Evolutionary conservation across 2,888 invertebrate genomes (phyloP), one percentile per base, ranked within the genome.

Genomic region (Hydrotaea cyrtoneurina): DNA sequence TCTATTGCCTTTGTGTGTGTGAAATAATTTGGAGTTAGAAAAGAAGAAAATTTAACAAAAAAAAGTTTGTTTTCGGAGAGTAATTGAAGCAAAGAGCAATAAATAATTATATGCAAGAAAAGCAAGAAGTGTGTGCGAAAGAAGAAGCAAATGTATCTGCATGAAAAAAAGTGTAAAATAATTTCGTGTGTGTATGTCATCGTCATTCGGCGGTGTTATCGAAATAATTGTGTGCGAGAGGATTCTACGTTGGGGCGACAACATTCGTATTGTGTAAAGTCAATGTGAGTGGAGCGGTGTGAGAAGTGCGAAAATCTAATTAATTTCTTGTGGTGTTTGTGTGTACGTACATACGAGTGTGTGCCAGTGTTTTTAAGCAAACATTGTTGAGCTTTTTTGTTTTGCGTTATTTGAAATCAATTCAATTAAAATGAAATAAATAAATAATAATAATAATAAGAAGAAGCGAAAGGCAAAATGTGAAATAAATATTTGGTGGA

Each of bases 261-360:
- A 72, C 13, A 55, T 78, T 53, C 80, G 62, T 50, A 74, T 59
- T 43, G 11, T n/a, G n/a, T n/a, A n/a, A n/a, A n/a, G n/a, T n/a
- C n/a, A 43, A 43, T 53, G 39, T 78, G 57, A 39, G 7, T 21
- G 50, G 80, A 77, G 80, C 64, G 75, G 26, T 59, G 59, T 59
- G 73, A 85, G 82, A 80, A 85, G 85, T 82, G 77, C 71, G 75
- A 85, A 82, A 86, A 80, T 84, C 55, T 80, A 76, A 76, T 81
- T 80, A 87, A 87, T 83, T 88, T 86, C 86, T 78, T 81, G 39
- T 39, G 39, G 39, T 39, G 39, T 39, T 8, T 39, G 59, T 71
- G 69, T 76, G 76, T 36, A 73, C 21, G 31, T 31, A 31, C 31
- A 39, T 53, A 23, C 36, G 43, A 26, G 62, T 31, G 55, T n/a